Conservation (phyloP, 2,888 invertebrate species). For the Orchestes rusci region DNA sequence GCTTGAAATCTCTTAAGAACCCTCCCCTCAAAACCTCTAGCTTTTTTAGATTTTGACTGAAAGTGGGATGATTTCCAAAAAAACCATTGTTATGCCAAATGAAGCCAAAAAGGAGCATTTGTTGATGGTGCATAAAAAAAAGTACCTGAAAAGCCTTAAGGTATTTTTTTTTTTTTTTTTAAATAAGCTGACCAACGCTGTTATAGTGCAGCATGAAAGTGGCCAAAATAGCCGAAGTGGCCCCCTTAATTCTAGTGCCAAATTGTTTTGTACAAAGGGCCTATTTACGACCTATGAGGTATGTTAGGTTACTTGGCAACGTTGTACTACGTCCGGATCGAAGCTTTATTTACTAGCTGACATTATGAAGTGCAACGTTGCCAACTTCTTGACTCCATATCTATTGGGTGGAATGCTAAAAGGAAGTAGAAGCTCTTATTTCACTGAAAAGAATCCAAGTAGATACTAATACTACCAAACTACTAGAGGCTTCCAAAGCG, state of each 20-base stretch:
- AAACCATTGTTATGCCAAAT: constrained; percentile 57
- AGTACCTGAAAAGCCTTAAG: constrained; percentile 68
- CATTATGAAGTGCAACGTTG: too few species aligned
- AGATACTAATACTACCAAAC: too few species aligned
- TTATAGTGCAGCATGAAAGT: constrained; percentile 74
- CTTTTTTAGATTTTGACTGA: constrained; percentile 46
- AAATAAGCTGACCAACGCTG: not conserved
- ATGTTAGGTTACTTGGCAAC: too few species aligned
- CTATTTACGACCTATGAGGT: constrained; percentile 74
- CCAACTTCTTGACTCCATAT: too few species aligned
- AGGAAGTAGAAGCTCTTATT: too few species aligned
- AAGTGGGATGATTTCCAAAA: constrained; percentile 54
- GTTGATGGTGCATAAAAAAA: constrained; percentile 64
- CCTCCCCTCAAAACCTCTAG: not conserved
- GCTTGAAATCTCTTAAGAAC: not conserved
- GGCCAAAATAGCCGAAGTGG: constrained; percentile 73
- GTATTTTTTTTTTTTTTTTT: constrained; percentile 38
- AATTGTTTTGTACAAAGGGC: constrained; percentile 68
- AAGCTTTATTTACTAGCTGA: too few species aligned
- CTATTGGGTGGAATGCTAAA: too few species aligned
- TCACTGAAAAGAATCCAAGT: too few species aligned
- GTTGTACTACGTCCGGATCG: too few species aligned
- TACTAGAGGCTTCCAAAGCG: too few species aligned
- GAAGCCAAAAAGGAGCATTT: constrained; percentile 69
- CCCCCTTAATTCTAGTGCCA: constrained; percentile 65